Percentiles rank a stretch among this genome's conserved stretches.
phyloP scores from a whole-genome alignment of 2,797 vertebrate species.

The Rallus crepitans region DNA sequence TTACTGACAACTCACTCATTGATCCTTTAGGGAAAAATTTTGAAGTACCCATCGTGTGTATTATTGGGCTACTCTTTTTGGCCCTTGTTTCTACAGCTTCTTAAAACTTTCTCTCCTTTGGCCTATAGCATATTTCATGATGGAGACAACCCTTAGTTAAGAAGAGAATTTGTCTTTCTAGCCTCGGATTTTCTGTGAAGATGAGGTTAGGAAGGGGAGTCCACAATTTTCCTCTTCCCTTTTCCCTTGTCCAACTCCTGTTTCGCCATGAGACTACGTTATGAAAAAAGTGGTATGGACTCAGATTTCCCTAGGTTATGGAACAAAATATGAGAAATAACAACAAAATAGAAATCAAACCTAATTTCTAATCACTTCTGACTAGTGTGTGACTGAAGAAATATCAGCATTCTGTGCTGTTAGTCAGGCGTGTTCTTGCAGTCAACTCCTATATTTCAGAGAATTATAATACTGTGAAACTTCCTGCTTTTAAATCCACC shows the following conservation, averaged over 20 bases:
- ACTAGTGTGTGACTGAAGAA: not conserved
- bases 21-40: not conserved
- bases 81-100: not conserved
- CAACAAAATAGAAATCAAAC: not conserved
- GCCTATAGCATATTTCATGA: not conserved
- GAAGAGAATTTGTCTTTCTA: not conserved
- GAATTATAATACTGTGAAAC: not conserved
- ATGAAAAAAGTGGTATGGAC: not conserved
- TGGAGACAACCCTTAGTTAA: not conserved
- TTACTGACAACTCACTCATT: not conserved
- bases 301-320: not conserved
- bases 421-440: not conserved
- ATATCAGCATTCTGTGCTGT: not conserved
- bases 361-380: not conserved
- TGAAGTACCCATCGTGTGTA: rapidly evolving
- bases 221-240: not conserved
- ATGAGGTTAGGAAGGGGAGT: not conserved
- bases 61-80: not conserved
- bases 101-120: not conserved
- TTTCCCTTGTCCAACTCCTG: not conserved
- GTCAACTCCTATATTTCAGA: not conserved
- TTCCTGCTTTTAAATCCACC: not conserved
- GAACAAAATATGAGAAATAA: not conserved
- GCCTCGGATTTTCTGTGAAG: not conserved
- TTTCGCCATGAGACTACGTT: not conserved